Percentiles rank a stretch among this genome's conserved stretches.
Evolutionary conservation across 2,888 invertebrate genomes (phyloP).

Genomic region (Stenurella melanura): DNA sequence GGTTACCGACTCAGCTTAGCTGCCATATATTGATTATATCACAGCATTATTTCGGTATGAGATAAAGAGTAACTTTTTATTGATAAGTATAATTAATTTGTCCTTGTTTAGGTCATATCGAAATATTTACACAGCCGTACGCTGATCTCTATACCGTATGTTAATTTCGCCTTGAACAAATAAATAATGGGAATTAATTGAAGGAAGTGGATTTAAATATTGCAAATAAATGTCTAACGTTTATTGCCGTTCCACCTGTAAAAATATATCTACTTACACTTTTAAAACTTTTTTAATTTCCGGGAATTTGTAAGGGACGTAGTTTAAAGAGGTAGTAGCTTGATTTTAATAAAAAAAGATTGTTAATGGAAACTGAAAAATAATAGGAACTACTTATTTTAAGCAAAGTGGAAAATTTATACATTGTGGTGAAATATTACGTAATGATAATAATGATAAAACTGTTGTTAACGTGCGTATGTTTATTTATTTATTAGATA

Average conservation of each 20-base stretch:
- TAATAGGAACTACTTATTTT: no score
- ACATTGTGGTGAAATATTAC: no score
- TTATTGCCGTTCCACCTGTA: not conserved
- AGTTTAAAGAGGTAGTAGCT: no score
- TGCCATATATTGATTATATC: slow-evolving; percentile 4
- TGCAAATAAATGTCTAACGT: not conserved
- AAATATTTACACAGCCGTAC: slow-evolving; percentile 9
- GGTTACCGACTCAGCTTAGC: not conserved
- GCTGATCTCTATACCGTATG: not conserved
- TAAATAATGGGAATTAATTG: not conserved
- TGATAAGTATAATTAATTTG: slow-evolving; percentile 16
- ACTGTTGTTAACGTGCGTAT: no score
- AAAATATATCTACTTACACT: not conserved
- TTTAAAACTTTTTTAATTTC: not conserved
- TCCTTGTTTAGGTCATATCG: slow-evolving; percentile 20
- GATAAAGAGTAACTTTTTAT: slow-evolving; percentile 5
- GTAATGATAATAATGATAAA: no score
- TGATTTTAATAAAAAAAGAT: no score
- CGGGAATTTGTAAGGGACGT: not conserved
- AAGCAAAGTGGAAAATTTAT: no score
- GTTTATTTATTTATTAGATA: no score
- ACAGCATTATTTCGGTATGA: not conserved
- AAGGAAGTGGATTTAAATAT: not conserved
- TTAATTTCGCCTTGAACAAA: slow-evolving; percentile 6
- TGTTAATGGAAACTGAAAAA: no score